Evolutionary conservation across 2,888 invertebrate species (phyloP).

Genomic region (Eupithecia centaureata): DNA sequence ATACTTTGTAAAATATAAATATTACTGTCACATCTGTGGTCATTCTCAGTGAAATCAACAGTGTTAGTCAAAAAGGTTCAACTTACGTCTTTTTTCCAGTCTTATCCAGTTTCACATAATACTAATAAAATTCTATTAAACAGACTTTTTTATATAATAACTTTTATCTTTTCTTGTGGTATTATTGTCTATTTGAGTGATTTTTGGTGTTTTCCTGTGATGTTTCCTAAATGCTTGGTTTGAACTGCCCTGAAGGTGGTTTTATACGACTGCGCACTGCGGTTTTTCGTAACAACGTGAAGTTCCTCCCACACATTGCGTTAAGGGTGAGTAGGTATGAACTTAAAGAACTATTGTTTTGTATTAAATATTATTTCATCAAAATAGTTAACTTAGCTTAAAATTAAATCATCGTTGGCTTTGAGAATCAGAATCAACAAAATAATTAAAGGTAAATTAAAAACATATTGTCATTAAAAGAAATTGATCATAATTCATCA

Average conservation of each 20-base stretch:
- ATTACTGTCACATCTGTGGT: not conserved
- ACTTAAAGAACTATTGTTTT: not conserved
- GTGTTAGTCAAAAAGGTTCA: conserved; percentile 1
- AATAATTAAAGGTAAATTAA: not conserved
- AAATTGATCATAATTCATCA: no score
- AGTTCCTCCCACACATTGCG: conserved; percentile 51
- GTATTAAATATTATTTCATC: not conserved
- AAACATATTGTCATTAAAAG: no score
- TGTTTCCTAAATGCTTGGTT: conserved; percentile 43
- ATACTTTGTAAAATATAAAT: not conserved
- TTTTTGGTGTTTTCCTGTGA: conserved; percentile 43
- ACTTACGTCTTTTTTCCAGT: conserved; percentile 24
- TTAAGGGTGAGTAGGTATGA: conserved; percentile 39
- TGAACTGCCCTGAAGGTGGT: conserved; percentile 59
- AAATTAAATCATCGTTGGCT: not conserved
- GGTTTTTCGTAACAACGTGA: conserved; percentile 57
- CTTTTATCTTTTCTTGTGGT: not conserved
- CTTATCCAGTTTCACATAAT: conserved; percentile 18
- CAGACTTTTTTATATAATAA: not conserved
- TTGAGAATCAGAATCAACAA: not conserved
- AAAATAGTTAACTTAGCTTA: not conserved
- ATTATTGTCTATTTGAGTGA: conserved; percentile 37
- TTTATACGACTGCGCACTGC: conserved; percentile 65
- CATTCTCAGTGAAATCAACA: not conserved
- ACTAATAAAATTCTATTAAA: not conserved